Evolutionary conservation across 2,113 vertebrate species (phyloP).

Genomic region (Perccottus glenii): DNA sequence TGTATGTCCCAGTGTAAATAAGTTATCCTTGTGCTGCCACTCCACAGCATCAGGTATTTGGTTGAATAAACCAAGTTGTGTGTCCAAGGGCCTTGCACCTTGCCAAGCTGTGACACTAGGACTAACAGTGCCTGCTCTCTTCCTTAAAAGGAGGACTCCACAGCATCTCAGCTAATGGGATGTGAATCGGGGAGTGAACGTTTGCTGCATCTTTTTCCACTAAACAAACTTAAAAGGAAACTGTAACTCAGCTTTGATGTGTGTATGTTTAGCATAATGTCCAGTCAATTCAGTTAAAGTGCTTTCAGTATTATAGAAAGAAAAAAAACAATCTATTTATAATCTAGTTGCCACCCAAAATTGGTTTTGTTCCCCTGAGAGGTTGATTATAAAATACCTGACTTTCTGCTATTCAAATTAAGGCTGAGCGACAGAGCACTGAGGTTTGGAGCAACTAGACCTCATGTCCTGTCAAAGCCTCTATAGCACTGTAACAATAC

Average conservation of each 20-base stretch:
- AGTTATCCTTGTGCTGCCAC: constrained; percentile 56
- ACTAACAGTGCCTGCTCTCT: constrained; percentile 59
- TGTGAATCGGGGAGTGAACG: constrained; percentile 46
- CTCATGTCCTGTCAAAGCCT: neutral
- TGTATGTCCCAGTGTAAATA: constrained; percentile 43
- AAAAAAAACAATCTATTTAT: too few relatives aligned
- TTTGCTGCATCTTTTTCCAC: constrained; percentile 50
- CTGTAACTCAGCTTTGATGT: constrained; percentile 6
- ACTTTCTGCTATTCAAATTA: constrained; percentile 21
- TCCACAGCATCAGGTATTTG: constrained; percentile 67
- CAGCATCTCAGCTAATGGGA: constrained; percentile 48
- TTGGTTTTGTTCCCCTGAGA: neutral
- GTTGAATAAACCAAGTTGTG: constrained; percentile 63
- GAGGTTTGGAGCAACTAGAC: neutral
- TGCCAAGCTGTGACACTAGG: constrained; percentile 62
- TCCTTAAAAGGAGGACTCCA: constrained; percentile 74
- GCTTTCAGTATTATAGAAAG: too few relatives aligned
- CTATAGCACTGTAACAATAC: constrained; percentile 1
- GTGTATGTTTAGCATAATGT: neutral
- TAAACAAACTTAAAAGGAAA: constrained; percentile 11
- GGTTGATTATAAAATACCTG: neutral
- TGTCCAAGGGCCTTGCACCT: constrained; percentile 42
- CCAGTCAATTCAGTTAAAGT: neutral
- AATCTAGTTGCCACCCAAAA: neutral
- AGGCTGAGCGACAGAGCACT: constrained; percentile 9